A percentile compares a stretch with the other conserved stretches of the same genome.
phyloP scores from a whole-genome alignment of 2,113 vertebrate genomes.

The Megaptera novaeangliae region DNA sequence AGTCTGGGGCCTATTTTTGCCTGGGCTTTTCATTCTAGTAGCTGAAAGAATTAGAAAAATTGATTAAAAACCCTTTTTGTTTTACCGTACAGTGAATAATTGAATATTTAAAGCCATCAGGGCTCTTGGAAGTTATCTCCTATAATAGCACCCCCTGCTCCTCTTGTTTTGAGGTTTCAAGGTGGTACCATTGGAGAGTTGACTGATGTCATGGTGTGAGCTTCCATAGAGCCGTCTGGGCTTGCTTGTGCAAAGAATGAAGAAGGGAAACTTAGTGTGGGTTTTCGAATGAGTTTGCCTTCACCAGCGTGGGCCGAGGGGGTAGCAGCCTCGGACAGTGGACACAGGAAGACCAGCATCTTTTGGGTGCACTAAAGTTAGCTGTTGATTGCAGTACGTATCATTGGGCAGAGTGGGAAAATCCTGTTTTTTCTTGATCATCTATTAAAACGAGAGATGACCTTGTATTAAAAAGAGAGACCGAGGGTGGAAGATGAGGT shows the following conservation, averaged over 20 bases:
- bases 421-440: neutral
- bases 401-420: neutral
- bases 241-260: neutral
- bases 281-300: neutral
- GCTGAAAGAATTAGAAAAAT: neutral
- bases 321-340: fast-evolving
- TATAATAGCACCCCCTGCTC: neutral
- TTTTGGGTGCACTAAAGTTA: too few relatives aligned
- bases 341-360: neutral
- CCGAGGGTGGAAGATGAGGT: neutral
- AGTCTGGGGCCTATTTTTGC: neutral
- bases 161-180: neutral
- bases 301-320: too few relatives aligned
- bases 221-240: neutral
- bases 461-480: neutral
- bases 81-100: neutral
- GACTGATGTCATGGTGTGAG: neutral
- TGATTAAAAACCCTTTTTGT: neutral
- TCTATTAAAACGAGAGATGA: neutral
- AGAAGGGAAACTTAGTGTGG: neutral
- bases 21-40: neutral
- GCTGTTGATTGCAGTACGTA: too few relatives aligned
- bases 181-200: neutral
- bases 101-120: neutral
- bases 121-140: neutral